Evolutionary conservation across 2,888 invertebrate species (phyloP), one percentile per base, ranked within the genome.

Genomic region (Aphidoletes aphidimyza): DNA sequence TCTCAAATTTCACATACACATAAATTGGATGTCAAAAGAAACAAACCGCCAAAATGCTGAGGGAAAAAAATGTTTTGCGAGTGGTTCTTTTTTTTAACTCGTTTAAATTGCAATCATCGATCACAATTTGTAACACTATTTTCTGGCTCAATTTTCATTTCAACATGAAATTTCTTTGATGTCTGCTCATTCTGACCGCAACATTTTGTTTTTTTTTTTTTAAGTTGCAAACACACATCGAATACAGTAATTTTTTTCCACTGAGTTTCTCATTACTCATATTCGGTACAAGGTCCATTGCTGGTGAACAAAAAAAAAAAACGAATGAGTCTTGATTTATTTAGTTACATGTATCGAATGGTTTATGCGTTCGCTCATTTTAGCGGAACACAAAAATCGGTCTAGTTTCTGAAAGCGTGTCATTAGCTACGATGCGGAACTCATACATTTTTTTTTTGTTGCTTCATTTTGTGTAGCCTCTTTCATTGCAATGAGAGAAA

Each of bases 401-500:
- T 69, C 69, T 69, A 69, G 69, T 69, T 69, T 69, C 11, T 14
- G 14, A 69, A 11, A 30, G 69, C 69, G 69, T 34, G 69, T 34
- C 69, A 30, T 34, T 69, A 26, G 69, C 69, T 30, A 69, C 17
- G 30, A 69, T 69, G 69, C 69, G 69, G 69, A 69, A 69, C 69
- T 30, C 69, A 69, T n/a, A n/a, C 22, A 54, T 54, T 6, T 6
- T 47, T 47, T 47, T 54, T 54, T 22, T 26, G 6, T 11, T 69
- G 69, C 17, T n/a, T 9, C 69, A 34, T 69, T 9, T 30, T 42
- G 42, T 14, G 6, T 42, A 9, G 42, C 42, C 14, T 14, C 42
- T 54, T 26, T 54, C 26, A 11, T 22, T 22, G 2, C 5, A 54
- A 69, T 69, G 17, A 69, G 34, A 11, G 30, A 69, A 69, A 42